A percentile compares a stretch with the other conserved stretches of the same genome.
These are phyloP conservation scores for Notamacropus eugenii DNA, from an alignment of 2,797 vertebrate genomes.

Conservation along the genomic window DNA sequence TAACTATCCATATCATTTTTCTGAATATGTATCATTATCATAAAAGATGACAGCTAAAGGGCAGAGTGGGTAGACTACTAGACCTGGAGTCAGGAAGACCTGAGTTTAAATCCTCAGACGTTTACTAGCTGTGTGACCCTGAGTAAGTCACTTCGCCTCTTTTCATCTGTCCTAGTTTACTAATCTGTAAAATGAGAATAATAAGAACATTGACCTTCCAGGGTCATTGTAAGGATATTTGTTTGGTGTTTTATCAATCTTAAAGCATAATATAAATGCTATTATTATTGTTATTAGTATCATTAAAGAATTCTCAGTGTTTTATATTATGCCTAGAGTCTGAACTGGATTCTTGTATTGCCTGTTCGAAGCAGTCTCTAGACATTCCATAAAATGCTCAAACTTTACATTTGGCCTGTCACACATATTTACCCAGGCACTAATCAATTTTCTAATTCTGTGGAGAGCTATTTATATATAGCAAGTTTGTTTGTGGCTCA, in stretches of 20 bases:
- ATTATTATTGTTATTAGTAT: background rate
- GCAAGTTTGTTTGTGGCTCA: background rate
- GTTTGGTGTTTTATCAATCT: background rate
- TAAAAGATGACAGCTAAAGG: background rate
- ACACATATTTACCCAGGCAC: slow-evolving; percentile 14
- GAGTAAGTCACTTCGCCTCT: background rate
- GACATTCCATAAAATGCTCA: slow-evolving; percentile 12
- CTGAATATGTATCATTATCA: background rate
- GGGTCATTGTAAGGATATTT: background rate
- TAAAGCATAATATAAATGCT: background rate
- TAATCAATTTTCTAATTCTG: slow-evolving; percentile 48
- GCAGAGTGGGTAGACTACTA: background rate
- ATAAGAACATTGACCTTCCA: background rate
- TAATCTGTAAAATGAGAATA: background rate
- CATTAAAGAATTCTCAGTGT: background rate
- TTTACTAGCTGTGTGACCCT: background rate
- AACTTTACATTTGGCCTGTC: slow-evolving; percentile 18
- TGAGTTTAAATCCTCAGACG: background rate
- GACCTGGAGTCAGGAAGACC: background rate
- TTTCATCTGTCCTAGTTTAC: background rate
- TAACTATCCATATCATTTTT: background rate
- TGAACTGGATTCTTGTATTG: background rate
- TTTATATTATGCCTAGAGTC: background rate
- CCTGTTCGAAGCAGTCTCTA: background rate
- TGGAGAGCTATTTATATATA: background rate